Base-by-base conservation (phyloP, 2,113 vertebrate species). In the Dasyprocta punctata region DNA sequence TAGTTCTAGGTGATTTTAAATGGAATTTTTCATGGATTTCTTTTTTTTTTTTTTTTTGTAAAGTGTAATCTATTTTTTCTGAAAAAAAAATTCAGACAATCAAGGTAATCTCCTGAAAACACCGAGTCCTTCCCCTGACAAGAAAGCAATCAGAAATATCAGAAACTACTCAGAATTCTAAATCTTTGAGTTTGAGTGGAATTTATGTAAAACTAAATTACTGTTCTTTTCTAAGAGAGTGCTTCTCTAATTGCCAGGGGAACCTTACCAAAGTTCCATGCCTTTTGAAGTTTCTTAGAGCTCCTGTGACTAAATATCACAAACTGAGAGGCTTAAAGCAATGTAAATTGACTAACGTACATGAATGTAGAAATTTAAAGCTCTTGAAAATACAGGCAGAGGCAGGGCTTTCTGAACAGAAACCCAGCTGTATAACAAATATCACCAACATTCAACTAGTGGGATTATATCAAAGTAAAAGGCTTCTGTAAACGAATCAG, bases 91-190 rank as follows among this genome's bases (percentile, higher is more conserved):
- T 47, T 47, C 1, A 16, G 41, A 77, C 44, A 49, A 60, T 7
- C 16, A 82, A 38, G 11, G 28, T 89, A 82, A 83, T 69, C 54
- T 97, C 26, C 20, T 94, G 36, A 93, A 88, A 71, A 89, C 44
- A 49, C 36, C 36, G 8, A 85, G 44, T 54, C 3, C 13, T 26
- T 44, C 4, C 3, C 38, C 24, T 61, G 58, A 52, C 36, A 41
- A 44, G 26, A 95, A 89, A 89, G 33, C 3, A 89, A 38, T 86
- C 24, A 86, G 28, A 82, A 8, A 58, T 28, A 9, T 0, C 24
- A 88, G 44, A 78, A 5, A 38, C 7, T 52, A 8, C 52, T 49
- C 1, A 41, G 67, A 26, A 81, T 92, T 86, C 17, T 91, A 4
- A 83, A 80, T 71, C 19, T 54, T n/a, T 26, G 38, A 81, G 19